A percentile compares a stretch with the other conserved stretches of the same genome.
phyloP scores from a whole-genome alignment of 2,888 invertebrate species.

The Smittia sp. region DNA sequence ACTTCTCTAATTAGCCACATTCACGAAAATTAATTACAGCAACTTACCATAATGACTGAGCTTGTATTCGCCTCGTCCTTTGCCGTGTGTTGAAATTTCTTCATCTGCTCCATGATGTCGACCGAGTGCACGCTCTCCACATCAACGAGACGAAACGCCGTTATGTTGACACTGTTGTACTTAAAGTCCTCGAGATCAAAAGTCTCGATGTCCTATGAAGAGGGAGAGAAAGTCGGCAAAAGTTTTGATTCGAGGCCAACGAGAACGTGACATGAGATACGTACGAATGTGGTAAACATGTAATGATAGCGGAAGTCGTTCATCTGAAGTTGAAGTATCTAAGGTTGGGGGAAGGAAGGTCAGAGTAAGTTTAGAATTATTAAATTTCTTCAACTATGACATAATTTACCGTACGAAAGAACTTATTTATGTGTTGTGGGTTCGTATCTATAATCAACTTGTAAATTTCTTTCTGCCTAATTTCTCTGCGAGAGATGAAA shows the following conservation, averaged over 20 bases:
- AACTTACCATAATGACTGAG: conserved; percentile 63
- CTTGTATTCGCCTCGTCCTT: conserved; percentile 69
- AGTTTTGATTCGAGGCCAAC: not conserved
- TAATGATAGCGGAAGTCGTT: conserved; percentile 93
- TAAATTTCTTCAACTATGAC: not conserved
- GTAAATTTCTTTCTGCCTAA: conserved; percentile 81
- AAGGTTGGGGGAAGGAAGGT: conserved; percentile 52
- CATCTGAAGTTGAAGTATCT: conserved; percentile 94
- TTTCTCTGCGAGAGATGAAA: conserved; percentile 47
- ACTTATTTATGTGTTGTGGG: conserved; percentile 72
- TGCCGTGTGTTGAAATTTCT: conserved; percentile 82
- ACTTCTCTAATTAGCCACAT: not conserved
- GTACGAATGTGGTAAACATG: conserved; percentile 91
- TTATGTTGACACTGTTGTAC: conserved; percentile 92
- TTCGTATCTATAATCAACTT: conserved; percentile 87
- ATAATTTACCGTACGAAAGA: conserved; percentile 81
- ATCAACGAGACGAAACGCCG: conserved; percentile 87
- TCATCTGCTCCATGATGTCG: conserved; percentile 78
- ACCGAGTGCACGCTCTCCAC: conserved; percentile 71
- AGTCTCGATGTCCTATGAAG: conserved; percentile 73
- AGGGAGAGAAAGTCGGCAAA: conserved; percentile 1
- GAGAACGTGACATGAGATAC: conserved; percentile 52
- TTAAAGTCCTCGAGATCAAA: conserved; percentile 88
- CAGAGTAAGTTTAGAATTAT: conserved; percentile 3
- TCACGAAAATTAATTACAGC: not conserved